Evolutionary conservation across 1,140 invertebrate genomes (phyloP), one percentile per base, ranked within the genome.

Genomic region (Aphaenogaster floridana): DNA sequence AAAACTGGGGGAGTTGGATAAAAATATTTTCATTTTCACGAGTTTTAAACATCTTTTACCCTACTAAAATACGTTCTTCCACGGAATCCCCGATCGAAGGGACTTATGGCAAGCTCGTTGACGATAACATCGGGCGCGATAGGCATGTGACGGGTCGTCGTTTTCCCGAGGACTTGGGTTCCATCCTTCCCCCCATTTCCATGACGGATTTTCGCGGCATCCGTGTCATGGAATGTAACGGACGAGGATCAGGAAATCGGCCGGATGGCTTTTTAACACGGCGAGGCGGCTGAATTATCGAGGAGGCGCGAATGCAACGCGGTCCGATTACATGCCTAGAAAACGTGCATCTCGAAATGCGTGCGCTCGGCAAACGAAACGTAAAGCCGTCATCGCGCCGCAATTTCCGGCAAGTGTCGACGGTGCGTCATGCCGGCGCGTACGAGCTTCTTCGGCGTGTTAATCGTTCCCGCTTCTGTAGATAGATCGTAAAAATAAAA

Each of bases 161-260:
- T 85, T 89, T 87, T 76, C 71, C 39, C 48, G 45, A 21, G 42
- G 34, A 50, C 45, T 17, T 28, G 36, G 64, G 17, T 78, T 72
- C 85, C 64, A 74, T 85, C 59, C 78, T 83, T 89, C 54, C 78
- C 59, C 84, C 88, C 84, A 89, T 90, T 85, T 68, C 68, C 52
- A 79, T 63, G 72, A 83, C 83, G 88, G 76, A 78, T 79, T 79
- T 87, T 87, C 68, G 74, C 77, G 80, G 54, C 68, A 89, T 89
- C 78, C 88, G 74, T 64, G 74, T 36, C n/a, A 13, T 69, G 86
- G 86, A 87, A 89, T 90, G 86, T 88, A 90, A 90, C 76, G 88
- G 85, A 11, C 64, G 39, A 54, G 34, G 71, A 74, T 85, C 74
- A 76, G 87, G 88, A 92, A 89, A 86, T 91, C 89, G 64, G 52